A percentile compares a stretch with the other conserved stretches of the same genome.
phyloP scores from a whole-genome alignment of 2,888 invertebrate genomes.

The Zygaena filipendulae region DNA sequence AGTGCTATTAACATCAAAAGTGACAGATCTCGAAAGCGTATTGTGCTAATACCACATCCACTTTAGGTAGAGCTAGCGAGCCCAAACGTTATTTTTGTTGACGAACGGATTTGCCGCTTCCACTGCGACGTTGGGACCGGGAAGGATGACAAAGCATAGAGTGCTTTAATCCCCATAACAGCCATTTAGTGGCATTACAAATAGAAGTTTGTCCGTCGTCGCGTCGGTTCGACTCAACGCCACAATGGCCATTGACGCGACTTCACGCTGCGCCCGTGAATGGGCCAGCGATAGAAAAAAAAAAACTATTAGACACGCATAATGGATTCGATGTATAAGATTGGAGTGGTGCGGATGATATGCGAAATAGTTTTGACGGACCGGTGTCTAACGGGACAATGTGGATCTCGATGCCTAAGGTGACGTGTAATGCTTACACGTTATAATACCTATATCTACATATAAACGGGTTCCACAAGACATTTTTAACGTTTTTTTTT shows the following conservation, averaged over 20 bases:
- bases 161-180: constrained; percentile 61
- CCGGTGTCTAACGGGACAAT: constrained; percentile 11
- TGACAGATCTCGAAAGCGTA: constrained; percentile 52
- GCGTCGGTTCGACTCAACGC: constrained; percentile 33
- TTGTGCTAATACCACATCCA: constrained; percentile 24
- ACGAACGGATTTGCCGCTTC: constrained; percentile 34
- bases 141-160: constrained; percentile 50
- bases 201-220: constrained; percentile 55
- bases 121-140: constrained; percentile 29
- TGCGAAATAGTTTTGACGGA: constrained; percentile 37
- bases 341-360: constrained; percentile 32
- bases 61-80: constrained; percentile 5
- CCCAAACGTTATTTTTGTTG: constrained; percentile 30
- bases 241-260: constrained; percentile 61
- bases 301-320: constrained; percentile 66
- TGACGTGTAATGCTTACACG: no score
- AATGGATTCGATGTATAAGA: constrained; percentile 45
- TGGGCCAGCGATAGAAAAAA: constrained; percentile 59
- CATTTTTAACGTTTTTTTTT: no score
- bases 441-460: no score
- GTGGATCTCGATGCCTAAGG: constrained; percentile 13
- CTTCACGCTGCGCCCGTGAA: constrained; percentile 60
- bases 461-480: no score
- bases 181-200: constrained; percentile 63
- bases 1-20: no score